phyloP scores from a whole-genome alignment of 1,140 invertebrate species.

The Planococcus citri region DNA sequence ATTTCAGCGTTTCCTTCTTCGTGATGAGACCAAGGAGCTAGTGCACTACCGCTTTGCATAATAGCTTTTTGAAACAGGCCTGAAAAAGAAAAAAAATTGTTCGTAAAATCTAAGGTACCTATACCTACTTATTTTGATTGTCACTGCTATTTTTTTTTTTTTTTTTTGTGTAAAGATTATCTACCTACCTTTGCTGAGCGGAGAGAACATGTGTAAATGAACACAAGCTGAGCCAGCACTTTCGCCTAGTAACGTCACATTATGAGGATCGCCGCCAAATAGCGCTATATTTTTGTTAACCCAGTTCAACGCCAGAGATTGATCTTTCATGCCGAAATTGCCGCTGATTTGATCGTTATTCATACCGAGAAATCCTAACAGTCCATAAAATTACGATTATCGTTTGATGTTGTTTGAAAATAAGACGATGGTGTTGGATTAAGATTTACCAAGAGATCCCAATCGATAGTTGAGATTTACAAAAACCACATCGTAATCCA shows the following conservation, averaged over 20 bases:
- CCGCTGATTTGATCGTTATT: not conserved
- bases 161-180: no score
- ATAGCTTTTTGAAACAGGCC: slow-evolving; percentile 17
- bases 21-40: not conserved
- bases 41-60: slow-evolving; percentile 8
- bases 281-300: not conserved
- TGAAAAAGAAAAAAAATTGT: not conserved
- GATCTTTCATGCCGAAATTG: not conserved
- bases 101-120: no score
- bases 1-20: not conserved
- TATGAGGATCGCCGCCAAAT: not conserved
- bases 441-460: slow-evolving; percentile 43
- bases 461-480: slow-evolving; percentile 70
- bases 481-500: slow-evolving; percentile 59
- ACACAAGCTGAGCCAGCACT: not conserved
- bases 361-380: not conserved
- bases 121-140: no score
- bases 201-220: not conserved
- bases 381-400: no score
- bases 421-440: no score
- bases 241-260: not conserved
- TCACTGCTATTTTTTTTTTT: no score
- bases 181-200: not conserved
- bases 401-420: no score
- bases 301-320: not conserved